Conservation (phyloP, 2,797 vertebrate genomes). For the Leucoraja ocellata region DNA sequence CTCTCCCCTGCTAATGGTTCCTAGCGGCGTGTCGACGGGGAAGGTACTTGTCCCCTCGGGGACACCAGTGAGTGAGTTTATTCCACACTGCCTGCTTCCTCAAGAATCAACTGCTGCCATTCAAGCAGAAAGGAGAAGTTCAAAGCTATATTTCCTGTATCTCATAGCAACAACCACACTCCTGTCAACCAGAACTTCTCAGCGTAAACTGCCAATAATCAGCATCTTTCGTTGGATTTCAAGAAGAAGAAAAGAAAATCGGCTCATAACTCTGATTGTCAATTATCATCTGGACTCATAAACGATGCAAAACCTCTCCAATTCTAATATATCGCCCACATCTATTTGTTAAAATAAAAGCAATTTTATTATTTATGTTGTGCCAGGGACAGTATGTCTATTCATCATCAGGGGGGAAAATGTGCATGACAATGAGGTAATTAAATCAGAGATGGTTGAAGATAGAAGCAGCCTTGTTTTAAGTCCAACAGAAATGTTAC, state of each 20-base stretch:
- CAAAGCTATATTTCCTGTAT: constrained; percentile 1
- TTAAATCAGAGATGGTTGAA: background rate
- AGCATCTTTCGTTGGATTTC: background rate
- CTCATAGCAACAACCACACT: constrained; percentile 21
- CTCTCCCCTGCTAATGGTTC: background rate
- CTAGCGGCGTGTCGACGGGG: background rate
- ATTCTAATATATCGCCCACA: background rate
- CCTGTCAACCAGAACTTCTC: constrained; percentile 1
- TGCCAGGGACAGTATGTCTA: constrained; percentile 13
- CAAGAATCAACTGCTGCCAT: constrained; percentile 18
- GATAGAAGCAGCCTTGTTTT: constrained; percentile 27
- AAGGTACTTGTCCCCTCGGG: background rate
- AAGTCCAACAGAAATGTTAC: background rate
- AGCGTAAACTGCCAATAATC: background rate
- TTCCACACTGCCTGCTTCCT: background rate
- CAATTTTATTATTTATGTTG: background rate
- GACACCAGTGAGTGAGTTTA: background rate
- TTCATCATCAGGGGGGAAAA: constrained; percentile 19
- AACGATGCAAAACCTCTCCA: background rate
- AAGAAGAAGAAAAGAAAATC: background rate
- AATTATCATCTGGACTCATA: background rate
- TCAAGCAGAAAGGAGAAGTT: constrained; percentile 24
- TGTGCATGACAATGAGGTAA: constrained; percentile 26
- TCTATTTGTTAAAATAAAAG: background rate
- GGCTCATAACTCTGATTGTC: background rate